These are phyloP conservation scores for Caprella mutica DNA, from an alignment of 2,888 invertebrate species.

Conservation along the genomic window DNA sequence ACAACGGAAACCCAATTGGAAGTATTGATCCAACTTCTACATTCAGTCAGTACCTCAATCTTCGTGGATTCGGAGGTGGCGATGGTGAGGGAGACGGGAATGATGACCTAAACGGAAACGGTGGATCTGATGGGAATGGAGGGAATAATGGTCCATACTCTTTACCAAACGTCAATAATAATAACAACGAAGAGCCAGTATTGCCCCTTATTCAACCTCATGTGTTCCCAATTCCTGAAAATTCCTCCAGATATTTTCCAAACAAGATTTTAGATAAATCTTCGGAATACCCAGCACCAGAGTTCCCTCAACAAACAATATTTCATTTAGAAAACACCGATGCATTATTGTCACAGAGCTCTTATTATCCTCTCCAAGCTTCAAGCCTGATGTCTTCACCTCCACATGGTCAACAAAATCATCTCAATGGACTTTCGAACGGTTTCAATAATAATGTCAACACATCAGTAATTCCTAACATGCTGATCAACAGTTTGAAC, in stretches of 20 bases:
- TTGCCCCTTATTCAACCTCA: slow-evolving; percentile 3
- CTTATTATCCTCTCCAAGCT: background rate
- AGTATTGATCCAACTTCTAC: slow-evolving; percentile 8
- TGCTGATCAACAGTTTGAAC: background rate
- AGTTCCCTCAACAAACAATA: background rate
- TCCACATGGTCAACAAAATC: too few species aligned
- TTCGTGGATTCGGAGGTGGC: slow-evolving; percentile 23
- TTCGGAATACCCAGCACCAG: slow-evolving; percentile 4
- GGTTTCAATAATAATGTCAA: slow-evolving; percentile 1
- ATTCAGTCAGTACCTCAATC: slow-evolving; percentile 14
- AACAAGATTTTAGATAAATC: slow-evolving; percentile 4
- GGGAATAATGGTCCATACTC: background rate
- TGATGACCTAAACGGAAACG: slow-evolving; percentile 10
- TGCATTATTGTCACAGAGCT: background rate
- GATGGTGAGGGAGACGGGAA: slow-evolving; percentile 24
- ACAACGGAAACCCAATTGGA: slow-evolving; percentile 13
- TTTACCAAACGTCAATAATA: background rate
- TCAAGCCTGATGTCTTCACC: background rate
- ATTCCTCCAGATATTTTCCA: background rate
- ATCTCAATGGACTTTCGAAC: too few species aligned
- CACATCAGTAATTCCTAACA: background rate
- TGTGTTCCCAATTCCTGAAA: slow-evolving; percentile 1
- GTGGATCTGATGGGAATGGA: slow-evolving; percentile 9
- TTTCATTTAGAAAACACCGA: background rate
- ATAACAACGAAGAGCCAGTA: background rate